A percentile compares a stretch with the other conserved stretches of the same genome.
phyloP scores from a whole-genome alignment of 2,113 vertebrate species.

The Chaetops frenatus region DNA sequence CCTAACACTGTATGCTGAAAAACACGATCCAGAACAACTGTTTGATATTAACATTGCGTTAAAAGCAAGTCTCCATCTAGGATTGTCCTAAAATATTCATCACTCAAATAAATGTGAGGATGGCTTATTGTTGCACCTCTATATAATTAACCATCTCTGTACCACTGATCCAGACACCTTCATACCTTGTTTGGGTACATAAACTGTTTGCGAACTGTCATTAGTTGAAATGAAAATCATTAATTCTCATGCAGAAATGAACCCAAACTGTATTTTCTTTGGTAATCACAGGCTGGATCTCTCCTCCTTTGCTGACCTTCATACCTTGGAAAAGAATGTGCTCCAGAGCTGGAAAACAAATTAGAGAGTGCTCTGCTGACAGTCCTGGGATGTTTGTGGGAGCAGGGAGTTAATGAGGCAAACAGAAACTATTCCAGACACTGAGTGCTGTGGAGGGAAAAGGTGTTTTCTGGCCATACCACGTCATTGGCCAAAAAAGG shows the following conservation, averaged over 20 bases:
- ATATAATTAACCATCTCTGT: not conserved
- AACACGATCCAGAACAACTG: not conserved
- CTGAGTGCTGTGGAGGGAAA: not conserved
- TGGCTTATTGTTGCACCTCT: not conserved
- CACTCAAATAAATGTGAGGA: not conserved
- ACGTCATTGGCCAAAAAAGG: not conserved
- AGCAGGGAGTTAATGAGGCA: not conserved
- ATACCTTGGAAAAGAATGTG: not conserved
- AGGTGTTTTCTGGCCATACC: not conserved
- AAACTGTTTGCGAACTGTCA: not conserved
- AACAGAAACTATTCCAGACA: not conserved
- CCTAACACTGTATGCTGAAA: not conserved
- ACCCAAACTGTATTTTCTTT: not conserved
- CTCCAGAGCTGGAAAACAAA: not conserved
- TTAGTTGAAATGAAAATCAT: not conserved
- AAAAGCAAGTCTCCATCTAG: not conserved
- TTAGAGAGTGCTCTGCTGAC: not conserved
- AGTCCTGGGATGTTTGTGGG: not conserved
- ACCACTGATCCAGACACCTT: not conserved
- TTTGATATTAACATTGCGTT: not conserved
- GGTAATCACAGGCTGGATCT: not conserved
- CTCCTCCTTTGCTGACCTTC: not conserved
- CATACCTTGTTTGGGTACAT: not conserved
- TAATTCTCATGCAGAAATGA: not conserved
- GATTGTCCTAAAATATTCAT: not conserved